Percentiles rank a stretch among this genome's conserved stretches.
Conservation (phyloP, 2,888 invertebrate species). For the Mesorhabditis spiculigera region DNA sequence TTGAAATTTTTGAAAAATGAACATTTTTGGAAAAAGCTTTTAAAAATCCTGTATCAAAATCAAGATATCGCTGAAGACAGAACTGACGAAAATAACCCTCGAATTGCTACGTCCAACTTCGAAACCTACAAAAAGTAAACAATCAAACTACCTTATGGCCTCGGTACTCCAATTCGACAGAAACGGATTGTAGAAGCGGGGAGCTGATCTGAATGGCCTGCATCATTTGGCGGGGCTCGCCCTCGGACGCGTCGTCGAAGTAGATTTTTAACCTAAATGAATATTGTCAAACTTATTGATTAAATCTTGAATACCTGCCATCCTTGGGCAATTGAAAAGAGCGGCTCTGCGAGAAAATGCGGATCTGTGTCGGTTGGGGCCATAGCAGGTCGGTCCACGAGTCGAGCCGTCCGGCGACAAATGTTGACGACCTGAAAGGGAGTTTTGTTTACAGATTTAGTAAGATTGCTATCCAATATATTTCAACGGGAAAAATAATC, state of each 20-base stretch:
- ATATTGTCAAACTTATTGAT: not conserved
- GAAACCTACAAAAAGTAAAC: too few relatives aligned
- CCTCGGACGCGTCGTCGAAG: slow-evolving; percentile 41
- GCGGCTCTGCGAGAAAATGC: slow-evolving; percentile 11
- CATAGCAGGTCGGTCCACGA: slow-evolving; percentile 65
- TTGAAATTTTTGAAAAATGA: too few relatives aligned
- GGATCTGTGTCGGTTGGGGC: slow-evolving; percentile 68
- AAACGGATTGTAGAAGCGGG: slow-evolving; percentile 27
- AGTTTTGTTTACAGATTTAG: slow-evolving; percentile 22
- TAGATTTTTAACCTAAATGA: slow-evolving; percentile 40
- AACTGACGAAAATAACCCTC: too few relatives aligned
- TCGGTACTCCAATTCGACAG: slow-evolving; percentile 47
- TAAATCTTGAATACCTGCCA: slow-evolving; percentile 16
- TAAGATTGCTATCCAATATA: too few relatives aligned
- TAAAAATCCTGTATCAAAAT: too few relatives aligned
- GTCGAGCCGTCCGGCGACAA: slow-evolving; percentile 47
- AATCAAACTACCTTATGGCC: slow-evolving; percentile 28
- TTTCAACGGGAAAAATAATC: too few relatives aligned
- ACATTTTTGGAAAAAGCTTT: too few relatives aligned
- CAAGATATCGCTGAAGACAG: too few relatives aligned
- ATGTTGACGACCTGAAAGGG: not conserved
- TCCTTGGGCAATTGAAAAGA: slow-evolving; percentile 34
- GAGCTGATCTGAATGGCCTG: slow-evolving; percentile 42
- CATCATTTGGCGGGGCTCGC: slow-evolving; percentile 43
- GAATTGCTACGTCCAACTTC: too few relatives aligned